phyloP scores from a whole-genome alignment of 2,113 vertebrate genomes.

The Tragelaphus strepsiceros region DNA sequence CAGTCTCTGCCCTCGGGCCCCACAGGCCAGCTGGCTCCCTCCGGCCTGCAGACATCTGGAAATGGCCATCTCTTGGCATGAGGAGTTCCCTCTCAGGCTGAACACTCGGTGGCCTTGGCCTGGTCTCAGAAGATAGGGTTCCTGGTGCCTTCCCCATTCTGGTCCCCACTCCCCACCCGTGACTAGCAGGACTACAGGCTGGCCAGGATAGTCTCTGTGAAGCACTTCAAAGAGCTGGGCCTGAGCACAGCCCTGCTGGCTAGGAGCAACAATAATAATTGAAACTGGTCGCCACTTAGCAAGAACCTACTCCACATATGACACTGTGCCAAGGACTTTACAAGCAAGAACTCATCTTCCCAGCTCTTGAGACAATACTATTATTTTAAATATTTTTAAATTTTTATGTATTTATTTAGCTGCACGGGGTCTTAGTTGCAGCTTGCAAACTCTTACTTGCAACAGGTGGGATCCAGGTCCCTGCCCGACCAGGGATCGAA shows the following conservation, averaged over 20 bases:
- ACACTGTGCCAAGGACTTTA: neutral
- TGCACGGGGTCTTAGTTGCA: neutral
- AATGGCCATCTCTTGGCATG: conserved; percentile 20
- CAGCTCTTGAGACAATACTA: neutral
- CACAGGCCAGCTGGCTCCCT: neutral
- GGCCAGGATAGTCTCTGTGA: neutral
- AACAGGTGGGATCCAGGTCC: neutral
- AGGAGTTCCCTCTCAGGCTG: neutral
- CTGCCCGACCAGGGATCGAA: neutral
- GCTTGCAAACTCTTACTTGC: neutral
- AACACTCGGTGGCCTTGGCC: neutral
- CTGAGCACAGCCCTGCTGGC: neutral
- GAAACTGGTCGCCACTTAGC: neutral
- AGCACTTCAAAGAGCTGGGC: neutral
- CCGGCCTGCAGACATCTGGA: conserved; percentile 39
- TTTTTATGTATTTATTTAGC: neutral
- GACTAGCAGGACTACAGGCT: neutral
- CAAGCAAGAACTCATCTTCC: neutral
- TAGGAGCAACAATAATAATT: neutral
- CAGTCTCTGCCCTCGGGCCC: conserved; percentile 57
- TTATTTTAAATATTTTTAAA: neutral
- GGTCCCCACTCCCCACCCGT: neutral
- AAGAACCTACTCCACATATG: neutral
- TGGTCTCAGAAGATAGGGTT: neutral
- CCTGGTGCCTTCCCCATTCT: neutral